Conservation (phyloP, 2,797 vertebrate genomes). For the Sebastes matsubarae region DNA sequence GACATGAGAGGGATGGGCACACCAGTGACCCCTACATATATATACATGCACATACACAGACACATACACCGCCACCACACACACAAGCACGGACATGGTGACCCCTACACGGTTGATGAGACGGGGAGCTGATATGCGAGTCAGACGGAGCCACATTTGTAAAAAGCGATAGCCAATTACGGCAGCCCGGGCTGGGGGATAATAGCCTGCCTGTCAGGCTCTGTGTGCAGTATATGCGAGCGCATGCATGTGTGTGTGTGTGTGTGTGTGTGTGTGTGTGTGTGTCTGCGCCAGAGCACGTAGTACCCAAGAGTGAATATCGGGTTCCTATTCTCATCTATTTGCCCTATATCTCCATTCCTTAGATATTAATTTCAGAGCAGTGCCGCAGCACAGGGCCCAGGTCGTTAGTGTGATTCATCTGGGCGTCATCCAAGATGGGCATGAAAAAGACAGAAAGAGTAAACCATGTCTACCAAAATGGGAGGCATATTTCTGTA, state of each 20-base stretch:
- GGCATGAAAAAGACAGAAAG: slow-evolving; percentile 52
- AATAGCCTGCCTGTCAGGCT: slow-evolving; percentile 85
- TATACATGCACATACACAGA: slow-evolving; percentile 38
- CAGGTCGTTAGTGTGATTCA: slow-evolving; percentile 85
- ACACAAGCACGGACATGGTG: slow-evolving; percentile 62
- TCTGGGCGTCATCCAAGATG: slow-evolving; percentile 77
- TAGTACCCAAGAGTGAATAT: slow-evolving; percentile 80
- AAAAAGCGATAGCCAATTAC: slow-evolving; percentile 89
- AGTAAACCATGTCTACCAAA: slow-evolving; percentile 43
- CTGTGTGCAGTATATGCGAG: slow-evolving; percentile 69
- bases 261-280: slow-evolving; percentile 52
- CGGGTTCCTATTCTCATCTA: slow-evolving; percentile 87
- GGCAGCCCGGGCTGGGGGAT: slow-evolving; percentile 84
- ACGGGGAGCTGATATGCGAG: slow-evolving; percentile 80
- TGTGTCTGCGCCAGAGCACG: slow-evolving; percentile 63
- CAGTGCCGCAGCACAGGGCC: slow-evolving; percentile 78
- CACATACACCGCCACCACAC: slow-evolving; percentile 24
- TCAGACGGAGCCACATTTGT: slow-evolving; percentile 84
- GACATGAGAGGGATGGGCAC: slow-evolving; percentile 74
- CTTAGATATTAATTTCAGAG: slow-evolving; percentile 87
- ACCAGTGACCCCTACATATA: slow-evolving; percentile 70
- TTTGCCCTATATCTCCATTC: slow-evolving; percentile 87
- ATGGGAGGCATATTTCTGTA: slow-evolving; percentile 61
- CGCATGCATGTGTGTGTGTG: slow-evolving; percentile 53
- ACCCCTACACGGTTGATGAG: slow-evolving; percentile 81